A percentile compares a stretch with the other conserved stretches of the same genome.
These are phyloP conservation scores for Ctenodactylus gundi DNA, from an alignment of 2,113 vertebrate species.

Conservation along the genomic window DNA sequence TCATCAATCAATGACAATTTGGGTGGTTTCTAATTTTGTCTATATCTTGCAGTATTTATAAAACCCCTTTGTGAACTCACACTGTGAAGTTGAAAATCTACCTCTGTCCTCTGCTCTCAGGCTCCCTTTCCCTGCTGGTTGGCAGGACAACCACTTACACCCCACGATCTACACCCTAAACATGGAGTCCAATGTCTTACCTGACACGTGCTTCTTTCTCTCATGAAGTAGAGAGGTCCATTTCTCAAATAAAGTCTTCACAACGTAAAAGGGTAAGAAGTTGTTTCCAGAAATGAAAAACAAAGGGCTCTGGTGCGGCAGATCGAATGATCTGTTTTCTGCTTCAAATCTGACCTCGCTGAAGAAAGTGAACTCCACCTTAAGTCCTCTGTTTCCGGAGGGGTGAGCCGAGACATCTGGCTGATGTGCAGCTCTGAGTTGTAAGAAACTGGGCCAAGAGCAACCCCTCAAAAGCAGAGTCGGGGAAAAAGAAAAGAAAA, in stretches of 20 bases:
- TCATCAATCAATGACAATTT: neutral
- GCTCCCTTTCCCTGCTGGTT: neutral
- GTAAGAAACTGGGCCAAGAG: neutral
- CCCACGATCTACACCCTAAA: neutral
- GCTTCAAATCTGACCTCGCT: neutral
- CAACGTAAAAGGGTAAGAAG: neutral
- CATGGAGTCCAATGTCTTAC: neutral
- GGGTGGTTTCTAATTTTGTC: neutral
- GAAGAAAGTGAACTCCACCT: neutral
- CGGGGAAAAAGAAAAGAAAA: neutral
- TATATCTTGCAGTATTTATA: neutral
- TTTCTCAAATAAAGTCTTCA: neutral
- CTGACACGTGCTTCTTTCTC: neutral
- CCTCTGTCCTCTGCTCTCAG: neutral
- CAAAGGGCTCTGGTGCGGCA: neutral
- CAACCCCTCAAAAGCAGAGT: neutral
- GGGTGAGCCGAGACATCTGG: neutral
- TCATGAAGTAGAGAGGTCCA: neutral
- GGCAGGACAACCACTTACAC: neutral
- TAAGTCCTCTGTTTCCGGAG: accelerated
- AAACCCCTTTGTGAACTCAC: too few species aligned
- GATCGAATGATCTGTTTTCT: neutral
- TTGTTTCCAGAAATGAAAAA: neutral
- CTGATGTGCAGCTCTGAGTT: neutral
- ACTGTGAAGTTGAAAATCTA: neutral